A percentile compares a stretch with the other conserved stretches of the same genome.
These are phyloP conservation scores for Eutolmus rufibarbis DNA, from an alignment of 2,888 invertebrate genomes.

Conservation along the genomic window DNA sequence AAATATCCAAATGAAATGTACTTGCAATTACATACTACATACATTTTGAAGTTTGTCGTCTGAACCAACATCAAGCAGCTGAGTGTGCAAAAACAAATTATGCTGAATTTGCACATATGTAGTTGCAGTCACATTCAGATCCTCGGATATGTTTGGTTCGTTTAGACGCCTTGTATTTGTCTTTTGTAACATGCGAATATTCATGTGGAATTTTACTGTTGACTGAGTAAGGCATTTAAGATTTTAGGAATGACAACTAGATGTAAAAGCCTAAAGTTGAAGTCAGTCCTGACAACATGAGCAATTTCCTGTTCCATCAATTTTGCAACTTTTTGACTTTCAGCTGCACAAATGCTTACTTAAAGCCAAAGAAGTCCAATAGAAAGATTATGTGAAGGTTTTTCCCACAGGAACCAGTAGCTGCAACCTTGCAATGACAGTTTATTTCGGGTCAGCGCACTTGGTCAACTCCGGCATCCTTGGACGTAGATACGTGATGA, in stretches of 20 bases:
- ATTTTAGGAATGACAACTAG: not conserved
- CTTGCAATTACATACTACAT: not conserved
- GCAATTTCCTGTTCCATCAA: not conserved
- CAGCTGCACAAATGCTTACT: not conserved
- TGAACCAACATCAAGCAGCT: not conserved
- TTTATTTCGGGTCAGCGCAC: not conserved
- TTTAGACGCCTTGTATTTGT: not conserved
- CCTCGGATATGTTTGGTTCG: not conserved
- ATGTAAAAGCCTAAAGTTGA: not conserved
- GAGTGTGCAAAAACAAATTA: not conserved
- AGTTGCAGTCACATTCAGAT: not conserved
- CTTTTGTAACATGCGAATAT: not conserved
- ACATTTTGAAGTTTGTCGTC: not conserved
- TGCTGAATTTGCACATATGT: not conserved
- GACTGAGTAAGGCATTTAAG: not conserved
- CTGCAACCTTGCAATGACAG: not conserved
- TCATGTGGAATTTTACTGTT: not conserved
- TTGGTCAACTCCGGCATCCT: not conserved
- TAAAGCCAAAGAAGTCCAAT: not conserved
- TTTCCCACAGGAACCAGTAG: not conserved
- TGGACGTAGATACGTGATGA: not conserved
- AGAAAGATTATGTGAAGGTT: not conserved
- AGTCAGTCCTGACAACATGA: not conserved
- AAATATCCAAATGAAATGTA: not conserved
- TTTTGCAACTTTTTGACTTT: not conserved